These are phyloP conservation scores for Heteronetta atricapilla DNA, from an alignment of 2,113 vertebrate genomes.

Conservation along the genomic window DNA sequence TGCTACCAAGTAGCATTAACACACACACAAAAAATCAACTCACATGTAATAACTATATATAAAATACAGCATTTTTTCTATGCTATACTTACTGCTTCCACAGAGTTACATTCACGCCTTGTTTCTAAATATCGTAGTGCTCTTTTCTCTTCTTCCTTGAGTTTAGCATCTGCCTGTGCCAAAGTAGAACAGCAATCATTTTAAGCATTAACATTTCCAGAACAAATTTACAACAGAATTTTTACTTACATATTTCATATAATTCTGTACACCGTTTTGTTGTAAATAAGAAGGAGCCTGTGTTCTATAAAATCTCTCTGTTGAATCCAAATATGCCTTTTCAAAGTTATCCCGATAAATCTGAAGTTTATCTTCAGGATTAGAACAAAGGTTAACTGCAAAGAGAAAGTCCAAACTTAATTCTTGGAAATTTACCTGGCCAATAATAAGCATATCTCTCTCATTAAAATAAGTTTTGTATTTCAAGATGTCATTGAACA, in stretches of 20 bases:
- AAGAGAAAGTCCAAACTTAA: conserved; percentile 68
- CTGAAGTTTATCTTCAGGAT: conserved; percentile 98
- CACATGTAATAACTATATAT: not conserved
- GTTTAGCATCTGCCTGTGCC: conserved; percentile 96
- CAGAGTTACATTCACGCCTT: conserved; percentile 97
- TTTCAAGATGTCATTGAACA: not conserved
- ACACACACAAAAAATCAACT: not conserved
- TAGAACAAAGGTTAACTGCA: conserved; percentile 98
- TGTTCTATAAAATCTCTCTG: conserved; percentile 98
- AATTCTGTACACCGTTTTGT: conserved; percentile 98
- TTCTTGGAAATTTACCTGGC: not conserved
- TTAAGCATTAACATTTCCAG: conserved; percentile 54
- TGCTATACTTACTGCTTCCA: conserved; percentile 92
- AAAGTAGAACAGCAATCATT: conserved; percentile 76
- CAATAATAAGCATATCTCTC: not conserved
- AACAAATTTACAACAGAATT: conserved; percentile 25
- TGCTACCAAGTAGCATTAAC: not conserved
- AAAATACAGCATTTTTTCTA: not conserved
- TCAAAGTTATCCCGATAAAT: conserved; percentile 99
- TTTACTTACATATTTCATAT: conserved; percentile 99
- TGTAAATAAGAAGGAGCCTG: conserved; percentile 98
- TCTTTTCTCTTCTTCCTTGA: conserved; percentile 98
- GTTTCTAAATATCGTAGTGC: conserved; percentile 97
- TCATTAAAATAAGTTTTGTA: not conserved
- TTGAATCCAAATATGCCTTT: conserved; percentile 98